Evolutionary conservation across 2,113 vertebrate genomes (phyloP).

Genomic region (Puffinus mauretanicus): DNA sequence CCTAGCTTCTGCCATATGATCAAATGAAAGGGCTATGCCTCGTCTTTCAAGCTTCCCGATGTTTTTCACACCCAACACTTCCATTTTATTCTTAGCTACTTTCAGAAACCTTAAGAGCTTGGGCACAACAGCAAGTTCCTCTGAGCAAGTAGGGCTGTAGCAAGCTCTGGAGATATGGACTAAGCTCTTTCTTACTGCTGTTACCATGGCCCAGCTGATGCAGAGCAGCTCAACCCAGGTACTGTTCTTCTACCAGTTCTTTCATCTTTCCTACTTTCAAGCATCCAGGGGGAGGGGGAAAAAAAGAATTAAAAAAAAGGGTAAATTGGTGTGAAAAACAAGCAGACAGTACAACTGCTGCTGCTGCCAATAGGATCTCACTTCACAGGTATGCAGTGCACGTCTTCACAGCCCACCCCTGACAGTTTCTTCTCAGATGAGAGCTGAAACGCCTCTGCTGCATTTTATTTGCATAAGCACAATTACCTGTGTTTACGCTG

Average conservation of each 20-base stretch:
- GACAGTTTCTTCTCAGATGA: background rate
- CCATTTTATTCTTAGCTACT: background rate
- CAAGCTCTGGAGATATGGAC: background rate
- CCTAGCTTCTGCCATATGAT: background rate
- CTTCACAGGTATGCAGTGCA: background rate
- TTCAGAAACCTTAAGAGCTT: background rate
- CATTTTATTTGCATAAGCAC: conserved; percentile 2
- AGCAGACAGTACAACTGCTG: background rate
- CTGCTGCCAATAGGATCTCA: background rate
- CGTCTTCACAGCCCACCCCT: background rate
- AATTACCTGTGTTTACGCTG: conserved; percentile 5
- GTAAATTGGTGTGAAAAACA: background rate
- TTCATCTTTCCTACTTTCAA: background rate
- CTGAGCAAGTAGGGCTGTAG: background rate
- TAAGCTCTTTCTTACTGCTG: background rate
- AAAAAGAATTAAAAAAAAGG: background rate
- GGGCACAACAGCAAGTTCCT: background rate
- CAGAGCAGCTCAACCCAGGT: background rate
- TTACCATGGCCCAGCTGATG: background rate
- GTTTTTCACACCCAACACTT: background rate
- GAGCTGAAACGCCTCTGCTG: background rate
- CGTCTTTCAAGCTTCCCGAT: background rate
- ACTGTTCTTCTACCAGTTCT: background rate
- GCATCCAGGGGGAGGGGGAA: background rate
- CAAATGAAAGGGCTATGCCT: background rate